Evolutionary conservation across 2,113 vertebrate genomes (phyloP).

Genomic region (Cacatua alba): DNA sequence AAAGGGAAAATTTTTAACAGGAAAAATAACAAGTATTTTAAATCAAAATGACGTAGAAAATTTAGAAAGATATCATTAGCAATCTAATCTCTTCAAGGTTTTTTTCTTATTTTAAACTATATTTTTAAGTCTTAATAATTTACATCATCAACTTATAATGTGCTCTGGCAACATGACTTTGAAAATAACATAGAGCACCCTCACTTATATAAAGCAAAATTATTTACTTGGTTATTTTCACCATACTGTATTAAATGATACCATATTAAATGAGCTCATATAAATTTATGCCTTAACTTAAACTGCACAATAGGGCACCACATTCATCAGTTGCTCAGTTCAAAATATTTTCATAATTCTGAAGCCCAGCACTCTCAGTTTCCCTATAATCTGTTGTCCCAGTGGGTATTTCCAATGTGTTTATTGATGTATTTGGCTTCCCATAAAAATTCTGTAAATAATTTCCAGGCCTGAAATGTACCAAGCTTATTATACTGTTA

Average conservation of each 20-base stretch:
- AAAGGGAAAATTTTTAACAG: background rate
- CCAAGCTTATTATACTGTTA: background rate
- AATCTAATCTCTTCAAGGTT: background rate
- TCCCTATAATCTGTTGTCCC: background rate
- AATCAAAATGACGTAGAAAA: background rate
- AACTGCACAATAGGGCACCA: background rate
- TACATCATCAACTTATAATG: background rate
- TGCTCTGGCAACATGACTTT: background rate
- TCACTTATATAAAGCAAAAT: background rate
- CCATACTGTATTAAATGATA: background rate
- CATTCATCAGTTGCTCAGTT: background rate
- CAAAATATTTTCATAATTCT: background rate
- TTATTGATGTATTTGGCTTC: conserved; percentile 7
- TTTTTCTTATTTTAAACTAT: background rate
- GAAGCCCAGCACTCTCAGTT: background rate
- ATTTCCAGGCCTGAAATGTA: background rate
- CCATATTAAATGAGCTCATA: background rate
- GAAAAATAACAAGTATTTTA: background rate
- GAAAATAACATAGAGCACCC: background rate
- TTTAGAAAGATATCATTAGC: background rate
- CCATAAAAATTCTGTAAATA: conserved; percentile 9
- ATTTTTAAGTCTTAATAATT: background rate
- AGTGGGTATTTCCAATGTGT: background rate
- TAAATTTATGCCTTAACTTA: background rate
- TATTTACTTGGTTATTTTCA: background rate